Conservation (phyloP, 2,888 invertebrate genomes). For the Sabellastarte sp. region DNA sequence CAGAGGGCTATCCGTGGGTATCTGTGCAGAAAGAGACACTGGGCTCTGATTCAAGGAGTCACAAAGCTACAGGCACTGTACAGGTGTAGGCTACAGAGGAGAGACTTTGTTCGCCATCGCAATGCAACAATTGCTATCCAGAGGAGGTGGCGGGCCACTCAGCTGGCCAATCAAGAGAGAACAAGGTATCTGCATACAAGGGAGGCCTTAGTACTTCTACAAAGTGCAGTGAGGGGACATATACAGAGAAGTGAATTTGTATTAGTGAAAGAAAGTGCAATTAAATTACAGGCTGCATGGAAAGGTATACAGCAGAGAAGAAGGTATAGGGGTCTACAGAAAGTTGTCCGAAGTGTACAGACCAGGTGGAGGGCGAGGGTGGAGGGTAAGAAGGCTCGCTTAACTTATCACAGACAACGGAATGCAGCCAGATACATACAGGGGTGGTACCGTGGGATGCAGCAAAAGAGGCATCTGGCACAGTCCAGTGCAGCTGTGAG, state of each 20-base stretch:
- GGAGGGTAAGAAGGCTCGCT: background rate
- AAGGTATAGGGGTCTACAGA: too few relatives aligned
- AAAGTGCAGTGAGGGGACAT: too few relatives aligned
- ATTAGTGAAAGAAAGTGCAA: too few relatives aligned
- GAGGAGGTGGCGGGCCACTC: background rate
- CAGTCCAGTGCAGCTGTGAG: too few relatives aligned
- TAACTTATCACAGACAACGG: background rate
- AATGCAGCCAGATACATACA: conserved; percentile 1
- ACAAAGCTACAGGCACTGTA: background rate
- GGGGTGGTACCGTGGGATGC: background rate
- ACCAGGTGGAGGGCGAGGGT: conserved; percentile 1
- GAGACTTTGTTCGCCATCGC: background rate
- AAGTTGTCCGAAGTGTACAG: too few relatives aligned
- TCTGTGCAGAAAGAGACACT: background rate
- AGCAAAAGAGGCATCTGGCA: too few relatives aligned
- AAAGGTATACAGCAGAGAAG: too few relatives aligned
- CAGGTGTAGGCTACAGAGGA: background rate
- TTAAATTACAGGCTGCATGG: too few relatives aligned
- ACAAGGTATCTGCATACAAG: too few relatives aligned
- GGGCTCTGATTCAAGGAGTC: background rate
- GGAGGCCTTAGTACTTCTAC: too few relatives aligned
- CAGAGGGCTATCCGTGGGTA: background rate
- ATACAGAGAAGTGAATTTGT: too few relatives aligned
- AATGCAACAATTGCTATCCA: background rate
- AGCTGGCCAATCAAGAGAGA: too few relatives aligned